Percentiles rank a stretch among this genome's conserved stretches.
phyloP scores from a whole-genome alignment of 1,140 invertebrate species.

The Augochlora pura region DNA sequence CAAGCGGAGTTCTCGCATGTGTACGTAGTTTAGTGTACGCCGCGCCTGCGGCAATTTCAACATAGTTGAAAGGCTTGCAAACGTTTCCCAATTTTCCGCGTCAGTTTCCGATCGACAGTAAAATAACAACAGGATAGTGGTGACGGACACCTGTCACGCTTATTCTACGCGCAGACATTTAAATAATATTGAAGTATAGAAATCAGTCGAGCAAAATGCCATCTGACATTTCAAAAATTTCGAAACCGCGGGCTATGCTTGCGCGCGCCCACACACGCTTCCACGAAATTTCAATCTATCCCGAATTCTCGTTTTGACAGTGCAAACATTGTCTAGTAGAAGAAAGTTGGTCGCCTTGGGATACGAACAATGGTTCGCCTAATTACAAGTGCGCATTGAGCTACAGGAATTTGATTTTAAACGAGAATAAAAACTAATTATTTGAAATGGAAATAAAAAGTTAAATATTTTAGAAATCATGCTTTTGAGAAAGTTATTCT shows the following conservation, averaged over 20 bases:
- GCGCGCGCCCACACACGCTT: background rate
- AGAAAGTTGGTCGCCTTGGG: background rate
- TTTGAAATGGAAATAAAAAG: no score
- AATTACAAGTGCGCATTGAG: background rate
- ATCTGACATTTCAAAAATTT: slow-evolving; percentile 24
- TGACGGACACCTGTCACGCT: background rate
- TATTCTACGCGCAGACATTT: background rate
- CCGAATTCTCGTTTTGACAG: background rate
- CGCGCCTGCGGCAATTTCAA: no score
- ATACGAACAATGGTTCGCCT: no score
- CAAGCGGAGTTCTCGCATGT: no score
- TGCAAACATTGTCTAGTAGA: background rate
- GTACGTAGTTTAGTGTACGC: no score
- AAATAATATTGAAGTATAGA: background rate
- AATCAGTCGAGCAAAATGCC: background rate
- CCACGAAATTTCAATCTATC: background rate
- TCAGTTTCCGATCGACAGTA: background rate
- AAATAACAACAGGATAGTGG: background rate
- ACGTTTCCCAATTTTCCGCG: background rate
- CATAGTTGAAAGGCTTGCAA: no score
- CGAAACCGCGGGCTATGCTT: background rate
- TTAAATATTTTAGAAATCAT: no score
- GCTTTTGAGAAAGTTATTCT: no score
- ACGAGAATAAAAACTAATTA: no score
- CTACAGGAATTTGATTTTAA: no score